Conservation (phyloP, 2,888 invertebrate species). For the Caenorhabditis zanzibari region DNA sequence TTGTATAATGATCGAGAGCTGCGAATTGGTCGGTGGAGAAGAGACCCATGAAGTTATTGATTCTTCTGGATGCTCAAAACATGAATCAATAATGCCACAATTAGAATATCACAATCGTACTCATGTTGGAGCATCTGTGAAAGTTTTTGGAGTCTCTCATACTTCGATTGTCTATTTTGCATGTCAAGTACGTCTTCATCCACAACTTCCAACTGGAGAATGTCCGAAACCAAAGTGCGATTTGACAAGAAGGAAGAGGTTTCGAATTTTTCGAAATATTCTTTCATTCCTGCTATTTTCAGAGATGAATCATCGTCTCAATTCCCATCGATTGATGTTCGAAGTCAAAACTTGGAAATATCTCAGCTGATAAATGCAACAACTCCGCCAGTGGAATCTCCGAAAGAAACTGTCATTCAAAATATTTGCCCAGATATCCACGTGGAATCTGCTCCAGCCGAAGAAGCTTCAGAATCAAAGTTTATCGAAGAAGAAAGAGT, state of each 20-base stretch:
- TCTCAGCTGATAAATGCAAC: slow-evolving; percentile 63
- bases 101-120: slow-evolving; percentile 75
- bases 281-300: background rate
- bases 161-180: slow-evolving; percentile 76
- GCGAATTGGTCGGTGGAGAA: slow-evolving; percentile 73
- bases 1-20: slow-evolving; percentile 67
- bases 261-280: background rate
- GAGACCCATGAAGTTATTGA: slow-evolving; percentile 74
- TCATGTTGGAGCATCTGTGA: slow-evolving; percentile 70
- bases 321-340: slow-evolving; percentile 66
- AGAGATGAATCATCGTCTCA: slow-evolving; percentile 34
- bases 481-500: slow-evolving; percentile 33
- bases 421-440: slow-evolving; percentile 49
- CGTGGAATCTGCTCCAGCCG: slow-evolving; percentile 34
- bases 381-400: background rate
- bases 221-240: slow-evolving; percentile 63
- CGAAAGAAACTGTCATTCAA: slow-evolving; percentile 6
- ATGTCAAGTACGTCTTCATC: slow-evolving; percentile 76
- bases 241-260: slow-evolving; percentile 33
- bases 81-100: slow-evolving; percentile 73
- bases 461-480: slow-evolving; percentile 45
- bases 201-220: slow-evolving; percentile 58
- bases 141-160: slow-evolving; percentile 78
- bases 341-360: slow-evolving; percentile 70
- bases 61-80: slow-evolving; percentile 74